Conservation (phyloP, 2,888 invertebrate species). For the Drosophila macrothrix region DNA sequence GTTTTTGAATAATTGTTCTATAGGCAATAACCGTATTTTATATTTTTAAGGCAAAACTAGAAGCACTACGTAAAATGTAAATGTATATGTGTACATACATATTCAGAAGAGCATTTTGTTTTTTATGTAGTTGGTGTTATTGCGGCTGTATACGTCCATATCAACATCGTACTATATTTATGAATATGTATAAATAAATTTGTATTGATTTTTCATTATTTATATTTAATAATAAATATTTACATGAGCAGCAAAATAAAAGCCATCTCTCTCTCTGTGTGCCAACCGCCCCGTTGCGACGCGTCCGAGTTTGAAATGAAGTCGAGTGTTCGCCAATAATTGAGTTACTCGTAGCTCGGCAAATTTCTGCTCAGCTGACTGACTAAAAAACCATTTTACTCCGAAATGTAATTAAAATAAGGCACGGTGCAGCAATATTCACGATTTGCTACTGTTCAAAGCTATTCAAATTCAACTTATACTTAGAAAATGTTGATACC, state of each 20-base stretch:
- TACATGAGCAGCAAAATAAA: constrained; percentile 10
- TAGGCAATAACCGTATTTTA: neutral
- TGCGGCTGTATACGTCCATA: neutral
- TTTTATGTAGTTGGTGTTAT: neutral
- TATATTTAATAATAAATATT: constrained; percentile 70
- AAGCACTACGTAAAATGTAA: neutral
- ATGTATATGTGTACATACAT: neutral
- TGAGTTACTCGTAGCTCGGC: constrained; percentile 10
- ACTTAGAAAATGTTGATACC: neutral
- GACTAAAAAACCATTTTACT: constrained; percentile 1
- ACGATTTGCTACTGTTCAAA: neutral
- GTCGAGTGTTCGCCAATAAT: constrained; percentile 29
- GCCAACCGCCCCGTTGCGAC: neutral
- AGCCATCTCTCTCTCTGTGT: neutral
- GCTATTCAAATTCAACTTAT: no score
- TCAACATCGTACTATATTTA: constrained; percentile 7
- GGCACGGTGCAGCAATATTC: neutral
- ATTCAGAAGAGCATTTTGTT: neutral
- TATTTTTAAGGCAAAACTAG: neutral
- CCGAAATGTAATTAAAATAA: constrained; percentile 10
- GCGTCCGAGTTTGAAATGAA: constrained; percentile 9
- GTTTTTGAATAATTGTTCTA: neutral
- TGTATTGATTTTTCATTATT: constrained; percentile 72
- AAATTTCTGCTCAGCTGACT: constrained; percentile 9
- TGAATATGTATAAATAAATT: constrained; percentile 62